A percentile compares a stretch with the other conserved stretches of the same genome.
These are phyloP conservation scores for Athene cunicularia DNA, from an alignment of 2,113 vertebrate genomes.

Conservation along the genomic window DNA sequence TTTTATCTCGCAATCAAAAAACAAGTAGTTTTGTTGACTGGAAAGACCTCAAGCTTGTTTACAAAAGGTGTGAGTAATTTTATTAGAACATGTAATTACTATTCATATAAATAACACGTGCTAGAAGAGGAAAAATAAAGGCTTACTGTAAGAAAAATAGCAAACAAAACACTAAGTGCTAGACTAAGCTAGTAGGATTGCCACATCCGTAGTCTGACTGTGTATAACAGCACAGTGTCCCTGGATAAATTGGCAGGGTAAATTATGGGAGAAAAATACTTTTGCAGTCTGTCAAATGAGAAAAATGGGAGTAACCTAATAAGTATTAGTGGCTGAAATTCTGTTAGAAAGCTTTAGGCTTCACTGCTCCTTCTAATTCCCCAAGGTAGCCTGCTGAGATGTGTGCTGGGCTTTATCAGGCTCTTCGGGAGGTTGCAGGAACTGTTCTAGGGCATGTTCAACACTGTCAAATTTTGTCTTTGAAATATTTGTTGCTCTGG, in stretches of 20 bases:
- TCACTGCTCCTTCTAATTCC: not conserved
- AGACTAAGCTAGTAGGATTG: not conserved
- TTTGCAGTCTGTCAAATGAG: not conserved
- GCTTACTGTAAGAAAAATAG: not conserved
- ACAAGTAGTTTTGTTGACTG: slow-evolving; percentile 95
- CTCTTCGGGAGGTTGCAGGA: not conserved
- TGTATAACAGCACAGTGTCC: not conserved
- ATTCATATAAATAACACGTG: not conserved
- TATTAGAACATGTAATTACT: not conserved
- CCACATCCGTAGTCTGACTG: not conserved
- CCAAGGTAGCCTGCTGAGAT: not conserved
- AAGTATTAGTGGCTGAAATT: not conserved
- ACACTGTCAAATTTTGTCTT: not conserved
- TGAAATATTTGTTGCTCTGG: not conserved
- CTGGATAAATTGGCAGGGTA: not conserved
- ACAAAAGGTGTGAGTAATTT: slow-evolving; percentile 91
- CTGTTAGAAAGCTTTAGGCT: not conserved
- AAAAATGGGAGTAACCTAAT: not conserved
- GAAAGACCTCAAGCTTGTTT: slow-evolving; percentile 97
- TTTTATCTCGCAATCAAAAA: slow-evolving; percentile 88
- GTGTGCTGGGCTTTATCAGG: not conserved
- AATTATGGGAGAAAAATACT: not conserved
- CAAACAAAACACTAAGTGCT: not conserved
- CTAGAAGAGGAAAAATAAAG: not conserved
- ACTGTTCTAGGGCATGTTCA: not conserved